Conservation (phyloP, 2,797 vertebrate species). For the Sparidentex hasta region DNA sequence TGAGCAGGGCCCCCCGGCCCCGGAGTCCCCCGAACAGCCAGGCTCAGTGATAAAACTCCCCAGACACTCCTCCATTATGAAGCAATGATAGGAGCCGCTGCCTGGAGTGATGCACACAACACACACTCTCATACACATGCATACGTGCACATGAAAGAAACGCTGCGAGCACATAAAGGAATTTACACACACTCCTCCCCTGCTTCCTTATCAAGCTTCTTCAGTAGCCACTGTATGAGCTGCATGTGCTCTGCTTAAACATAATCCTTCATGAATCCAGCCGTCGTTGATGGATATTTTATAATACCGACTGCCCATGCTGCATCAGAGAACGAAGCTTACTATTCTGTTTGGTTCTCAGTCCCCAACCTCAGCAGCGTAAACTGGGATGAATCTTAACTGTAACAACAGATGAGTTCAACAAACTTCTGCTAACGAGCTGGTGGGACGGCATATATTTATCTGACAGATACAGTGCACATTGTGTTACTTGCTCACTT, state of each 20-base stretch:
- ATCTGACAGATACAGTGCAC: too few species aligned
- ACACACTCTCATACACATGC: constrained; percentile 26
- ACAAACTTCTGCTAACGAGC: neutral
- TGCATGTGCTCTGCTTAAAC: constrained; percentile 55
- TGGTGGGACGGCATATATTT: neutral
- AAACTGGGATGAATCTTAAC: neutral
- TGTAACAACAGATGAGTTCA: neutral
- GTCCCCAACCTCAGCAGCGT: neutral
- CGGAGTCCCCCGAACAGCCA: constrained; percentile 65
- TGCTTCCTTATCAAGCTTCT: constrained; percentile 66
- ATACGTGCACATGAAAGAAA: constrained; percentile 27
- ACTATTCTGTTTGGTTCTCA: neutral
- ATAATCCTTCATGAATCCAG: constrained; percentile 54
- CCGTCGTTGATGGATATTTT: constrained; percentile 58
- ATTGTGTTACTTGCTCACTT: neutral
- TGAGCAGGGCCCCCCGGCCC: constrained; percentile 58
- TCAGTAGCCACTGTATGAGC: constrained; percentile 57
- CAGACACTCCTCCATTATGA: constrained; percentile 75
- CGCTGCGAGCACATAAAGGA: constrained; percentile 53
- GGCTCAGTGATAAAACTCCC: constrained; percentile 81
- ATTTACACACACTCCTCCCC: constrained; percentile 45
- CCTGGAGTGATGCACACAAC: constrained; percentile 42
- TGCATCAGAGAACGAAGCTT: constrained; percentile 43
- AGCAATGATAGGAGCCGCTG: constrained; percentile 68
- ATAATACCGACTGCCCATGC: constrained; percentile 12